These are phyloP conservation scores for Pemphigus obesinymphae DNA, from an alignment of 1,140 invertebrate genomes.

Conservation along the genomic window DNA sequence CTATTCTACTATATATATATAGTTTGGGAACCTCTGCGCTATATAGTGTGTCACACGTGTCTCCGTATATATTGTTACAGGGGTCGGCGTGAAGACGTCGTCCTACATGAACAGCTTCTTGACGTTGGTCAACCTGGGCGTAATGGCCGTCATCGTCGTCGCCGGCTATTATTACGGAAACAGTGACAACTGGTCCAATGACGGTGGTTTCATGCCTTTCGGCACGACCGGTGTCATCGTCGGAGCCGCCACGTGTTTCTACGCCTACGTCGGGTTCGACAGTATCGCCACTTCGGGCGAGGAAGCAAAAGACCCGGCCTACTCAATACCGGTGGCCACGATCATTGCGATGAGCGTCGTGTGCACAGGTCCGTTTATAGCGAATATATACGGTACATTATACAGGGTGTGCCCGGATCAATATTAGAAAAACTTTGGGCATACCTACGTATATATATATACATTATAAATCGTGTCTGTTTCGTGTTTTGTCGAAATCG, in stretches of 20 bases:
- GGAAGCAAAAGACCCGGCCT: slow-evolving; percentile 61
- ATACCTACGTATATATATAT: no score
- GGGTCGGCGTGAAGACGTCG: slow-evolving; percentile 81
- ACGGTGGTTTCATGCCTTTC: slow-evolving; percentile 74
- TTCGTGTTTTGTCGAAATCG: no score
- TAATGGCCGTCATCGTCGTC: slow-evolving; percentile 69
- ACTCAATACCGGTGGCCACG: slow-evolving; percentile 60
- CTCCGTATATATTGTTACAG: slow-evolving; percentile 49
- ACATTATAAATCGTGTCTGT: no score
- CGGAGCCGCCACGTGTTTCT: slow-evolving; percentile 87
- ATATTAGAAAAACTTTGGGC: no score
- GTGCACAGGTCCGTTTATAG: slow-evolving; percentile 43
- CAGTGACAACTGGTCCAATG: slow-evolving; percentile 69
- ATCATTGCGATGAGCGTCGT: slow-evolving; percentile 52
- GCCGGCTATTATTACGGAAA: slow-evolving; percentile 78
- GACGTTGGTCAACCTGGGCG: slow-evolving; percentile 70
- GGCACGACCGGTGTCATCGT: slow-evolving; percentile 73
- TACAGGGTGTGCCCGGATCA: no score
- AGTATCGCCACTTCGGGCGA: slow-evolving; percentile 70
- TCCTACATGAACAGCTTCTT: slow-evolving; percentile 75
- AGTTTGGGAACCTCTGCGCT: no score
- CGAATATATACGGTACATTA: no score
- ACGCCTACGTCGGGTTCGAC: slow-evolving; percentile 87
- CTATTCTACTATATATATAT: no score
- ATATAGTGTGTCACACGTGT: no score